A percentile compares a stretch with the other conserved stretches of the same genome.
Conservation (phyloP, 2,113 vertebrate genomes). For the Speoplatyrhinus poulsoni region DNA sequence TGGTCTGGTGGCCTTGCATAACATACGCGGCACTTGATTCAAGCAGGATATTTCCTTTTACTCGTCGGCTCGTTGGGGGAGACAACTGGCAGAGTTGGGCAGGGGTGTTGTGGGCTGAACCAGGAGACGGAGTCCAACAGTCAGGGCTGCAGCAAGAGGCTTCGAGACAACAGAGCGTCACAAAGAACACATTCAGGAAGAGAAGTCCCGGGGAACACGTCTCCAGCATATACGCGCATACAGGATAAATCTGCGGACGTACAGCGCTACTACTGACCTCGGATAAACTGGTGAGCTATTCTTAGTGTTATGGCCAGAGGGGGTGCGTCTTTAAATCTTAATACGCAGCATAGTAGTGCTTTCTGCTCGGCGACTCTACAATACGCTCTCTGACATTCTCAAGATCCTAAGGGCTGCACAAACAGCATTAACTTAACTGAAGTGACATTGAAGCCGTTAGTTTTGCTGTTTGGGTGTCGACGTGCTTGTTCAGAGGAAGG, state of each 20-base stretch:
- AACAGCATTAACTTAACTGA: slow-evolving; percentile 40
- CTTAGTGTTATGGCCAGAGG: slow-evolving; percentile 65
- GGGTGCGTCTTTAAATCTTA: slow-evolving; percentile 55
- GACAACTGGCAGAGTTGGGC: slow-evolving; percentile 15
- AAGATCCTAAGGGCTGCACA: slow-evolving; percentile 47
- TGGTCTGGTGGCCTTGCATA: slow-evolving; percentile 83
- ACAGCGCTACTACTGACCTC: slow-evolving; percentile 70
- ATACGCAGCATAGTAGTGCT: slow-evolving; percentile 73
- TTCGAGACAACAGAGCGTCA: slow-evolving; percentile 48
- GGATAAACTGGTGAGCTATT: slow-evolving; percentile 76
- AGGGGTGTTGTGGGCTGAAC: neutral
- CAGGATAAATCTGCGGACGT: slow-evolving; percentile 68
- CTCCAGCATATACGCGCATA: slow-evolving; percentile 41
- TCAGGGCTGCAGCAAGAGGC: slow-evolving; percentile 41
- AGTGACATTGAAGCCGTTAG: slow-evolving; percentile 17
- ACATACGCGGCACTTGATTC: slow-evolving; percentile 77
- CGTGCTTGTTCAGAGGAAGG: slow-evolving; percentile 10
- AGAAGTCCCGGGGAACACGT: slow-evolving; percentile 62
- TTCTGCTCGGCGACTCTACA: slow-evolving; percentile 61
- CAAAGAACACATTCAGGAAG: slow-evolving; percentile 67
- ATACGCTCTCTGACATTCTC: slow-evolving; percentile 50
- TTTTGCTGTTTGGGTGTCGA: slow-evolving; percentile 14
- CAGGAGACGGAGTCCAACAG: slow-evolving; percentile 5
- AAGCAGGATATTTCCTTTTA: slow-evolving; percentile 72
- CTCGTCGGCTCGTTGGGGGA: slow-evolving; percentile 48